Evolutionary conservation across 2,113 vertebrate species (phyloP), one percentile per base, ranked within the genome.

Genomic region (Gambusia holbrooki): DNA sequence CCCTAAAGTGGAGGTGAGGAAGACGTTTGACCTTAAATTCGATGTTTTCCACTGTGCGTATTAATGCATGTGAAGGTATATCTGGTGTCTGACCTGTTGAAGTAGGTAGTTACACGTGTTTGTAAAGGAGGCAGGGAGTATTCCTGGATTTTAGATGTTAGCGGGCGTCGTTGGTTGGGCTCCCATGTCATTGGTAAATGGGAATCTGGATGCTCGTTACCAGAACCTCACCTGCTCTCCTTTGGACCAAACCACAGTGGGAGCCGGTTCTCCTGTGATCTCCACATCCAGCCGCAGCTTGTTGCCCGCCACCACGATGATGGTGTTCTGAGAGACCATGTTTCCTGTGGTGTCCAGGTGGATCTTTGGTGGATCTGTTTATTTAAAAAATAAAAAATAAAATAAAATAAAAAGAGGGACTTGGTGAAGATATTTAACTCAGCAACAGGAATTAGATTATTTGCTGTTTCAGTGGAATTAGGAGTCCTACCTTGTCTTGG

Each of bases 271-370:
- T 73, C 97, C 97, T 0, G 95, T 90, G 90, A 97, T 96, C 81
- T 96, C 91, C 73, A 97, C 96, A 0, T 97, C 96, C 79, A 98
- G 91, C 48, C 97, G 94, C 33, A 98, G 89, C 70, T 98, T 98
- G 91, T 98, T 98, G 3, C 97, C 97, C 0, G 97, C 97, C 69
- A 98, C 96, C 13, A 97, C 96, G 35, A 97, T 95, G 22, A 98
- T 90, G 0, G 95, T 94, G 74, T 97, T 98, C 19, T 97, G 94
- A 0, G 95, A 93, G 11, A 95, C 94, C 90, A 94, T 93, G 80
- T 93, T 94, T 51, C 96, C 96, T 0, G 94, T 93, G 73, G 95
- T 96, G 89, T 98, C 97, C 89, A 98, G 85, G 90, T 97, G 97
- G 87, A 97, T 97, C 89, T 95, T 97, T 17, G 96, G 97, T 35